Evolutionary conservation across 2,113 vertebrate genomes (phyloP), one percentile per base, ranked within the genome.

Genomic region (Esox niger): DNA sequence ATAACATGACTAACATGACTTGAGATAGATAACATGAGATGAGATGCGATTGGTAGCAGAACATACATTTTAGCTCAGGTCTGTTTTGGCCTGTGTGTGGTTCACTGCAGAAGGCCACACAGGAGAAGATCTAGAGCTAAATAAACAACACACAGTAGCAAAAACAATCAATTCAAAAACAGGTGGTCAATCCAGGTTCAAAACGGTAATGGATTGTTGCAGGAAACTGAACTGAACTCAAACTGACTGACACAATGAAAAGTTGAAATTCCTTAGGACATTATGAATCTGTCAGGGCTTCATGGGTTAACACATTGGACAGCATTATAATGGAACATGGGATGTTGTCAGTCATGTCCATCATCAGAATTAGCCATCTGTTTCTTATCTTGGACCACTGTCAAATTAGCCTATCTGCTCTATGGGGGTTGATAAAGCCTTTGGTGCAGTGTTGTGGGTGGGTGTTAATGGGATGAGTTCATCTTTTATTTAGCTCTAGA

Each of bases 111-210:
- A 46, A 47, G 59, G 58, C 73, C 76, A 71, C 75, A 60, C 57
- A 68, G 15, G 38, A 60, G 57, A 60, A 20, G 30, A 29, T 46
- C n/a, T 10, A 59, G 33, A 46, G 43, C 33, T 31, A 26, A 25
- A 49, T 74, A 21, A 52, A 32, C n/a, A 60, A 67, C 73, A 68
- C 9, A 62, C 66, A 38, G 27, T 33, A 73, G 21, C 30, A 66
- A 31, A 20, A 66, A 77, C 62, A 74, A 74, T 30, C 60, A 17
- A 25, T 75, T 26, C 13, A 65, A 74, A 58, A 64, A 84, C 86
- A 87, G 78, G 83, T 87, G 86, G 79, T 60, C 69, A 55, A 64
- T 70, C 64, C 58, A 2, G 57, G 66, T 33, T 31, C 38, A 70
- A 78, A 83, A 82, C 71, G 79, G 3, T 15, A 74, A 58, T 67